A percentile compares a stretch with the other conserved stretches of the same genome.
These are phyloP conservation scores for Tethya wilhelma DNA, from an alignment of 37 sponge, comb jelly and placozoan genomes.

Conservation along the genomic window DNA sequence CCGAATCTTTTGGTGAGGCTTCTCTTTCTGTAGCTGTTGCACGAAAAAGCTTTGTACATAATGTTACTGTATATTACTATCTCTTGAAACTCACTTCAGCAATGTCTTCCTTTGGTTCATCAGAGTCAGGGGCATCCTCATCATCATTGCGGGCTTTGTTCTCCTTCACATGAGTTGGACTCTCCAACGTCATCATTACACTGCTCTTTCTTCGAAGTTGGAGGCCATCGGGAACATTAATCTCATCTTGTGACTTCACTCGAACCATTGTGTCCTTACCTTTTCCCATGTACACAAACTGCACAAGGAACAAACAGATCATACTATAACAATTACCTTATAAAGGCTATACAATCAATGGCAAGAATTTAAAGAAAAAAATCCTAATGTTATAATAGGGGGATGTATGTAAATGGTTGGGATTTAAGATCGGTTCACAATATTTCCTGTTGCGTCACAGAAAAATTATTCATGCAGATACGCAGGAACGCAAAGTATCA, in stretches of 20 bases:
- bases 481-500: background rate
- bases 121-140: conserved; percentile 35
- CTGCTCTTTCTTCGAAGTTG: conserved; percentile 43
- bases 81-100: conserved; percentile 19
- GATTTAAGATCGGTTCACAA: too few species aligned
- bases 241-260: conserved; percentile 32
- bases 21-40: background rate
- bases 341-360: background rate
- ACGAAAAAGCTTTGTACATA: background rate
- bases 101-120: conserved; percentile 2
- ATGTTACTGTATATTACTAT: background rate
- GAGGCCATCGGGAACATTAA: conserved; percentile 36
- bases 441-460: too few species aligned
- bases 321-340: background rate
- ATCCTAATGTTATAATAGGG: too few species aligned
- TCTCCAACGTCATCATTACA: too few species aligned
- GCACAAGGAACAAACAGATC: too few species aligned
- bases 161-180: too few species aligned
- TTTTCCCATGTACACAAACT: conserved; percentile 62
- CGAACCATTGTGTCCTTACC: conserved; percentile 54
- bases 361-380: too few species aligned
- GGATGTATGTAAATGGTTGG: too few species aligned
- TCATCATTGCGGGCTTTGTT: conserved; percentile 13
- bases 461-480: too few species aligned
- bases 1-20: background rate